phyloP scores from a whole-genome alignment of 2,888 invertebrate species.

The Lepidochrysops patricia region DNA sequence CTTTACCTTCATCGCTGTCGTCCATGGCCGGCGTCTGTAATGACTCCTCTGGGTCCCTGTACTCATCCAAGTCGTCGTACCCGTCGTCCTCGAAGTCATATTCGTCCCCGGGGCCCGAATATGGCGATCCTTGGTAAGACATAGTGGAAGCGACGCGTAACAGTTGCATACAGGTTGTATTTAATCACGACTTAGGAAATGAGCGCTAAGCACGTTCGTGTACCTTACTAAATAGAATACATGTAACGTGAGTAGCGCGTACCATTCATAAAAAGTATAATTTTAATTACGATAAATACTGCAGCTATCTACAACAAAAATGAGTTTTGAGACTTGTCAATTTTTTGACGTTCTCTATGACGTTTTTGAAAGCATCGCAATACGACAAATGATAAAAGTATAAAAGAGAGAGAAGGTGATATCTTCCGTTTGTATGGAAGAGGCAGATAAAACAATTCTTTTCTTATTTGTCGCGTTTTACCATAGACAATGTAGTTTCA shows the following conservation, averaged over 20 bases:
- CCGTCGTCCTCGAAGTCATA: constrained; percentile 84
- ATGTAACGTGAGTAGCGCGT: constrained; percentile 43
- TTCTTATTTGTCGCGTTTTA: background rate
- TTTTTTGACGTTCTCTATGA: constrained; percentile 57
- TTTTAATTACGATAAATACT: constrained; percentile 25
- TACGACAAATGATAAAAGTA: constrained; percentile 25
- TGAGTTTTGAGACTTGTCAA: constrained; percentile 28
- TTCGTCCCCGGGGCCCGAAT: constrained; percentile 80
- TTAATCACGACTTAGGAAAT: constrained; percentile 53
- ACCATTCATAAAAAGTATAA: constrained; percentile 59
- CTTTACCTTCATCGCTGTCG: constrained; percentile 73
- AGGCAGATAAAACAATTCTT: constrained; percentile 32
- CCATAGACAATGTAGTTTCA: background rate
- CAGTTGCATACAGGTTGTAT: constrained; percentile 72
- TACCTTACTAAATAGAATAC: constrained; percentile 36
- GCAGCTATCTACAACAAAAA: background rate
- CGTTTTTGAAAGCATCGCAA: constrained; percentile 51
- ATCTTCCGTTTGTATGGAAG: background rate
- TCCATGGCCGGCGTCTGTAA: constrained; percentile 74
- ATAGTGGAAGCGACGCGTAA: constrained; percentile 74
- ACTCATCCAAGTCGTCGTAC: constrained; percentile 80
- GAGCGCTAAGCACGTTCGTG: constrained; percentile 44
- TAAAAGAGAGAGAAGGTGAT: constrained; percentile 11
- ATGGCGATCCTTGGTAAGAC: constrained; percentile 80
- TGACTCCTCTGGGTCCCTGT: constrained; percentile 76